Evolutionary conservation across 2,888 invertebrate genomes (phyloP).

Genomic region (Lithophane semibrunnea): DNA sequence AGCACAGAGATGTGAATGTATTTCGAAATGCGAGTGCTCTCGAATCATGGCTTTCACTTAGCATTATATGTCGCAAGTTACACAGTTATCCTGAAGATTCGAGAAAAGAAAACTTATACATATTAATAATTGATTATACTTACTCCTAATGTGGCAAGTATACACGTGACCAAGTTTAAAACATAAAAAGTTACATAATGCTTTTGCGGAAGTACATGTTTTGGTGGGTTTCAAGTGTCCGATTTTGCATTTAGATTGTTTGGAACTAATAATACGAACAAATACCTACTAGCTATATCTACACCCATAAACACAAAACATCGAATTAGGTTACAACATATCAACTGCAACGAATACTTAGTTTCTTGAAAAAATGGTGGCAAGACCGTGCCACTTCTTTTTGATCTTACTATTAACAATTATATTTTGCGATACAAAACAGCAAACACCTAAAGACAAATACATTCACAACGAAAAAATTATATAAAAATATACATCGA

Average conservation of each 20-base stretch:
- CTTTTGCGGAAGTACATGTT: slow-evolving; percentile 65
- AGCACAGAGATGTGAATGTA: slow-evolving; percentile 62
- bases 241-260: slow-evolving; percentile 75
- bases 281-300: slow-evolving; percentile 72
- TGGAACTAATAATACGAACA: slow-evolving; percentile 76
- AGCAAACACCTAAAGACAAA: slow-evolving; percentile 79
- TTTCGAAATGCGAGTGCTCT: slow-evolving; percentile 61
- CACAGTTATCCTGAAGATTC: slow-evolving; percentile 42
- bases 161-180: slow-evolving; percentile 56
- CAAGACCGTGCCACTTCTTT: slow-evolving; percentile 80
- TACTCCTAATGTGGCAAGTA: slow-evolving; percentile 68
- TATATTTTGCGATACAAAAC: slow-evolving; percentile 68
- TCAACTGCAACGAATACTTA: slow-evolving; percentile 62
- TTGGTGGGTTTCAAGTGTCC: slow-evolving; percentile 80
- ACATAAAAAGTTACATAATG: slow-evolving; percentile 52
- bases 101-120: slow-evolving; percentile 48
- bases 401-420: slow-evolving; percentile 53
- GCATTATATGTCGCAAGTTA: slow-evolving; percentile 39
- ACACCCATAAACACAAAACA: slow-evolving; percentile 70
- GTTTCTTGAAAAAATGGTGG: slow-evolving; percentile 69
- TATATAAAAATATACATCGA: slow-evolving; percentile 86
- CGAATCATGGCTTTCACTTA: slow-evolving; percentile 54
- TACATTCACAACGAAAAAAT: slow-evolving; percentile 83
- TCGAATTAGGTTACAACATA: slow-evolving; percentile 60
- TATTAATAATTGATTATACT: slow-evolving; percentile 47